Conservation (phyloP, 2,797 vertebrate genomes). For the Rhabdophis nuchalis region DNA sequence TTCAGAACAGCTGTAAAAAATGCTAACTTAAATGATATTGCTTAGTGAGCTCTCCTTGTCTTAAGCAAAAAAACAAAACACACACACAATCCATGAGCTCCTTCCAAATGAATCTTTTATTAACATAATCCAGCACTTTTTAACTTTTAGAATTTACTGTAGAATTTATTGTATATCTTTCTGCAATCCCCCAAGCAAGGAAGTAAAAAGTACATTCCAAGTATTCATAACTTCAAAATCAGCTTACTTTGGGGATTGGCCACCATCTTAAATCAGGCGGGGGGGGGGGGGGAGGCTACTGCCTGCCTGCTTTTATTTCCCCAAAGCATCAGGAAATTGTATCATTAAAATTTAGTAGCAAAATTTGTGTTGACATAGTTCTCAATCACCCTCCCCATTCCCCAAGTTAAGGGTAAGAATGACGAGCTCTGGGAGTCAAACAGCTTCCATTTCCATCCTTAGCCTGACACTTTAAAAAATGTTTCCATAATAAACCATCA, state of each 20-base stretch:
- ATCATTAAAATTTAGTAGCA: neutral
- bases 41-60: constrained; percentile 32
- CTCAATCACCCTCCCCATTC: neutral
- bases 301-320: neutral
- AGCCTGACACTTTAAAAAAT: neutral
- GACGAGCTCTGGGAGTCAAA: neutral
- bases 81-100: constrained; percentile 21
- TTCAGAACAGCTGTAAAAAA: constrained; percentile 63
- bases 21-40: constrained; percentile 50
- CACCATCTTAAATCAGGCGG: neutral
- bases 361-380: neutral
- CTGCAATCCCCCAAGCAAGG: neutral
- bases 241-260: neutral
- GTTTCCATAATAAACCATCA: neutral
- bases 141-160: neutral
- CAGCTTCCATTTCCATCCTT: neutral
- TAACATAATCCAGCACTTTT: neutral
- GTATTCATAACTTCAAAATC: neutral
- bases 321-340: neutral
- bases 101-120: neutral
- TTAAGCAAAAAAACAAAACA: constrained; percentile 1
- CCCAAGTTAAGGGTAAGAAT: neutral
- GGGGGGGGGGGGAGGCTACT: neutral
- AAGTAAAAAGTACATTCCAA: neutral
- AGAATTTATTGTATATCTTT: neutral